Conservation (phyloP, 2,113 vertebrate genomes). For the Addax nasomaculatus region DNA sequence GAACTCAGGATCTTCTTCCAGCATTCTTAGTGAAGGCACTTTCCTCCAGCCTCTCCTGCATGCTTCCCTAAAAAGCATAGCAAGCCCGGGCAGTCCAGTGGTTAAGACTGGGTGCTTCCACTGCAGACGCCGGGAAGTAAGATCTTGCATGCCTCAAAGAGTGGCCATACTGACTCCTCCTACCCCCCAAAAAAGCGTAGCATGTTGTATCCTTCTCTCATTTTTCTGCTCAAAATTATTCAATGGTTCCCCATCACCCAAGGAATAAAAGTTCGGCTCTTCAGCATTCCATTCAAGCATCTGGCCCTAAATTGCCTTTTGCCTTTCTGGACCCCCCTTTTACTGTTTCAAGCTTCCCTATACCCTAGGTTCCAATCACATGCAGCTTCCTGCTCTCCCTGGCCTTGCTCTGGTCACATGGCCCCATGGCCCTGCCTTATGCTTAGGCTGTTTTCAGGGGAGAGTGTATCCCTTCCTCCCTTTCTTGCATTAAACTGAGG, state of each 20-base stretch:
- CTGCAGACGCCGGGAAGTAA: neutral
- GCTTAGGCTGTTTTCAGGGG: neutral
- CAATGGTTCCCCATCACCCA: neutral
- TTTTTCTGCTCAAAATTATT: neutral
- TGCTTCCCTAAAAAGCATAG: neutral
- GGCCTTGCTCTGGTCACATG: neutral
- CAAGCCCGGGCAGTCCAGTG: neutral
- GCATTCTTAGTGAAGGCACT: neutral
- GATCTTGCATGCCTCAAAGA: neutral
- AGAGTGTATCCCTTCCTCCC: neutral
- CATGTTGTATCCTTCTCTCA: neutral
- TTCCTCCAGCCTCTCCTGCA: neutral
- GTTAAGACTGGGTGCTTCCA: neutral
- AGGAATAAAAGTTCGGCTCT: neutral
- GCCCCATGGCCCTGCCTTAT: accelerated
- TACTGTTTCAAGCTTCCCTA: neutral
- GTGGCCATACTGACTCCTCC: neutral
- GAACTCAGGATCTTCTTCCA: neutral
- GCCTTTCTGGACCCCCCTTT: neutral
- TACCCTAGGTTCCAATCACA: neutral
- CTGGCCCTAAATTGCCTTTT: neutral
- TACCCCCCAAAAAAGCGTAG: neutral
- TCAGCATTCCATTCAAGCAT: neutral
- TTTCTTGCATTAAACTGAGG: neutral
- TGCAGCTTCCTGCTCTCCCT: neutral